Conservation (phyloP, 2,888 invertebrate species). For the Nomada flava region DNA sequence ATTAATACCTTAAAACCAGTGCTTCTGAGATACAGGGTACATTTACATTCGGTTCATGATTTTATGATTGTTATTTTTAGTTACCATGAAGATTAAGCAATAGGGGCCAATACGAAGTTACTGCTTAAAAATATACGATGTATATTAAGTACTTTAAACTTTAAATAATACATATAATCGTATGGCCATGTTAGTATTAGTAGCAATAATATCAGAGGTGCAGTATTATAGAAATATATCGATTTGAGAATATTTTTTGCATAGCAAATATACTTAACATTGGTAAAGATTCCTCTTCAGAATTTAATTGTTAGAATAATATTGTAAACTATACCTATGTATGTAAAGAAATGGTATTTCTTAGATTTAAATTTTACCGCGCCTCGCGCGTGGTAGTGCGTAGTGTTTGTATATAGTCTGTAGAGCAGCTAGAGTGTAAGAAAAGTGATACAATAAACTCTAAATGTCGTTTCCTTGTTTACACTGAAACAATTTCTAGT, state of each 20-base stretch:
- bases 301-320: conserved; percentile 27
- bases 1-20: conserved; percentile 52
- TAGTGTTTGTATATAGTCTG: no score
- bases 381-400: no score
- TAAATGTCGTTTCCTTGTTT: no score
- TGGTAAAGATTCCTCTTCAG: conserved; percentile 28
- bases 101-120: conserved; percentile 3
- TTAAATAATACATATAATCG: conserved; percentile 2
- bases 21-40: conserved; percentile 22
- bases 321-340: not conserved
- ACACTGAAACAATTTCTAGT: no score
- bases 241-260: conserved; percentile 3
- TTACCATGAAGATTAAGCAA: conserved; percentile 30
- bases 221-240: no score
- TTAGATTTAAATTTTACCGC: no score
- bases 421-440: no score
- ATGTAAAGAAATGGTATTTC: no score
- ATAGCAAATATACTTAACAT: conserved; percentile 39
- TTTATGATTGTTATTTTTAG: conserved; percentile 24
- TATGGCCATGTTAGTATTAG: conserved; percentile 7
- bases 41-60: conserved; percentile 7
- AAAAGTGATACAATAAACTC: no score
- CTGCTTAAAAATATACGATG: not conserved
- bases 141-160: not conserved
- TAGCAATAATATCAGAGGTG: not conserved